Evolutionary conservation across 2,113 vertebrate genomes (phyloP).

Genomic region (Puffinus mauretanicus): DNA sequence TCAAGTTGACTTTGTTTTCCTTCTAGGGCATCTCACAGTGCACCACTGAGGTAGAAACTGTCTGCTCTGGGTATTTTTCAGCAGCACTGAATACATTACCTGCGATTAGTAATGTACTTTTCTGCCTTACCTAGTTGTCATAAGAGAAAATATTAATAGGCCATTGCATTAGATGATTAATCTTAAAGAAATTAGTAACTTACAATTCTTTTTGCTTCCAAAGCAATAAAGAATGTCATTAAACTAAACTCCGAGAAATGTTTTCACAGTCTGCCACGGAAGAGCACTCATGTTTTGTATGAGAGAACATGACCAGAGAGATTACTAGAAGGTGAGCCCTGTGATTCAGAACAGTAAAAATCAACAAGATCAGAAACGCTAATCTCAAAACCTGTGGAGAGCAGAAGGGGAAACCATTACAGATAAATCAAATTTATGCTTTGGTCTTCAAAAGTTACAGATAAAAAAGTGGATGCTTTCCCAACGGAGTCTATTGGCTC

Average conservation of each 20-base stretch:
- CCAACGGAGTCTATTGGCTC: neutral
- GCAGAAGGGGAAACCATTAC: neutral
- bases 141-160: slow-evolving; percentile 6
- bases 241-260: neutral
- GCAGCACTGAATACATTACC: neutral
- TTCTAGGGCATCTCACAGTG: neutral
- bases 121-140: neutral
- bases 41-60: neutral
- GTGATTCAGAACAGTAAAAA: neutral
- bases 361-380: neutral
- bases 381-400: neutral
- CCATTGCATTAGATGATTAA: neutral
- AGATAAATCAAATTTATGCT: neutral
- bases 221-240: neutral
- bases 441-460: neutral
- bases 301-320: neutral
- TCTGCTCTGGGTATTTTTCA: neutral
- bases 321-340: neutral
- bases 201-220: neutral
- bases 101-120: neutral
- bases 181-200: neutral
- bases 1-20: neutral
- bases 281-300: neutral
- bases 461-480: neutral
- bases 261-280: neutral